Evolutionary conservation across 2,113 vertebrate species (phyloP), one percentile per base, ranked within the genome.

Genomic region (Protomyctophum bolini): DNA sequence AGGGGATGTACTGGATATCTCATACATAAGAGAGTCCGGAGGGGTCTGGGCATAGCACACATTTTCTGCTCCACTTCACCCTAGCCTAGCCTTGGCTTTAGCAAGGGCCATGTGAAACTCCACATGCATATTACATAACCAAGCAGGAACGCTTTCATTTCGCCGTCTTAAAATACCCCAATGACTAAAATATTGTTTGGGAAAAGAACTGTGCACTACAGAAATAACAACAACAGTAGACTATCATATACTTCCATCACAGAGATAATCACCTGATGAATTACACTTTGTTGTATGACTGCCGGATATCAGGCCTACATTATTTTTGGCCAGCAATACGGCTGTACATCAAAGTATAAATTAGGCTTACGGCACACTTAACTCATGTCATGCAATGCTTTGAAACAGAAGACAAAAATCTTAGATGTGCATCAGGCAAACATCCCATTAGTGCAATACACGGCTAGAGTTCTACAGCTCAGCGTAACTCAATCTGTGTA

Each of bases 51-150:
- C 33, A 65, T 66, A 76, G 73, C 33, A 65, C 6, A 41, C 49
- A 80, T 73, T 81, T 88, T 86, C 81, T 87, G 90, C 86, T 89
- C 87, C 82, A 87, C 76, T 89, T 87, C 77, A 81, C 73, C 58
- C 12, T 33, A 76, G 46, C 61, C 15, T 55, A 70, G 58, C 66
- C 70, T 14, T 41, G 58, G 64, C 70, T 14, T 41, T 41, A 48
- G 56, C n/a, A 60, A 70, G 68, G 63, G 48, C 67, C 61, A 48
- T 52, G 78, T 61, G 59, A 81, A 68, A 75, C 63, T 73, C 73
- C 28, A 51, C 71, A 66, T 72, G 62, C 47, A 64, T 33, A 74
- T 83, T 83, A 80, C 62, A 62, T 85, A 78, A 86, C 33, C 8
- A 14, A 55, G 48, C 57, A 77, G 28, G 51, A 55, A 1, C 33